Percentiles rank a stretch among this genome's conserved stretches.
These are phyloP conservation scores for Cheilosia variabilis DNA, from an alignment of 2,888 invertebrate genomes.

Conservation along the genomic window DNA sequence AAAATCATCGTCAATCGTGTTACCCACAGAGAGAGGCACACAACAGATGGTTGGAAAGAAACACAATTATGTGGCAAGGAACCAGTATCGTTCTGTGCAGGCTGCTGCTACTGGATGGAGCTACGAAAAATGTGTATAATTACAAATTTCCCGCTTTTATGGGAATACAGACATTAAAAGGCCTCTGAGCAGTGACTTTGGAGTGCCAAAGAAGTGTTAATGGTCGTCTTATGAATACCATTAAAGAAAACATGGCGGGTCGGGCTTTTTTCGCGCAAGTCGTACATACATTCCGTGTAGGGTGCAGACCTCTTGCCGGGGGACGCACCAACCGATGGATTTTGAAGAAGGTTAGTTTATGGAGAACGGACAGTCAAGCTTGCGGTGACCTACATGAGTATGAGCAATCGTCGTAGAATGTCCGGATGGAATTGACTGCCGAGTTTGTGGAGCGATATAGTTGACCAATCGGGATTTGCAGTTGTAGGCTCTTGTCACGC, in stretches of 20 bases:
- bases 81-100: slow-evolving; percentile 41
- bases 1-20: slow-evolving; percentile 39
- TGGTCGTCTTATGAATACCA: slow-evolving; percentile 17
- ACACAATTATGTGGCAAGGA: slow-evolving; percentile 44
- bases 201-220: slow-evolving; percentile 37
- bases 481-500: too few species aligned
- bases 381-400: too few species aligned
- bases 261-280: neutral
- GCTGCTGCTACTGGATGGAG: slow-evolving; percentile 32
- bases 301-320: too few species aligned
- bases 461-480: too few species aligned
- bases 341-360: too few species aligned
- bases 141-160: slow-evolving; percentile 41
- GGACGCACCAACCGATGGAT: too few species aligned
- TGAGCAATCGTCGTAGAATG: too few species aligned
- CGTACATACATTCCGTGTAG: too few species aligned
- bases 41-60: slow-evolving; percentile 51
- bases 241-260: slow-evolving; percentile 10
- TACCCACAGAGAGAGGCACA: neutral
- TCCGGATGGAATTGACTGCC: too few species aligned
- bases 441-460: too few species aligned
- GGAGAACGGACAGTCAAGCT: too few species aligned
- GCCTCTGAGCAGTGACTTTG: slow-evolving; percentile 17
- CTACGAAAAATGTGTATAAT: slow-evolving; percentile 48
- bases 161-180: slow-evolving; percentile 31